A percentile compares a stretch with the other conserved stretches of the same genome.
Evolutionary conservation across 2,888 invertebrate genomes (phyloP).

Genomic region (Tenthredo mesomela): DNA sequence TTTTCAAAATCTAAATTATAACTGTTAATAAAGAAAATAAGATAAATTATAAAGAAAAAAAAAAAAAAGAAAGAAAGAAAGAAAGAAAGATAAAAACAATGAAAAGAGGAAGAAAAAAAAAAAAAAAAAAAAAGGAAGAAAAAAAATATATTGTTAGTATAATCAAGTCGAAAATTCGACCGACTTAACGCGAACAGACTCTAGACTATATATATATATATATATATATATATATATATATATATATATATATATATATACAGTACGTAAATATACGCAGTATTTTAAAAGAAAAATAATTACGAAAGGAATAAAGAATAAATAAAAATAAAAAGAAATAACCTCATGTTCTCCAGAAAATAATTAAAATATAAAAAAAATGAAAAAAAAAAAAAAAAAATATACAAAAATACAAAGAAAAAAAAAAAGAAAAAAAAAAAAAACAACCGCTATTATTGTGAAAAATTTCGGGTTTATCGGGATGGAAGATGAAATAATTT

Average conservation of each 20-base stretch:
- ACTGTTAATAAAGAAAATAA: constrained; percentile 35
- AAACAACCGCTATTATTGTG: constrained; percentile 67
- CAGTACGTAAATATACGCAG: constrained; percentile 72
- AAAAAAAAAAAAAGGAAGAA: constrained; percentile 1
- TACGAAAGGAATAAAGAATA: constrained; percentile 57
- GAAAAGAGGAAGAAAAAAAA: constrained; percentile 26
- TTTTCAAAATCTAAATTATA: constrained; percentile 23
- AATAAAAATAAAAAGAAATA: constrained; percentile 56
- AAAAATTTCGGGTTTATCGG: constrained; percentile 63
- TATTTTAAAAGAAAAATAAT: constrained; percentile 62
- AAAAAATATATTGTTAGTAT: constrained; percentile 44
- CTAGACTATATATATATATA: constrained; percentile 58
- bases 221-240: too few relatives aligned
- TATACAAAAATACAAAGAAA: constrained; percentile 59
- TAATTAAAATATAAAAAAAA: constrained; percentile 53
- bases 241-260: too few relatives aligned
- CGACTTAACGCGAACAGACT: constrained; percentile 70
- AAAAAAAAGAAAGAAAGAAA: neutral
- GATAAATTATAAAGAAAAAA: constrained; percentile 12
- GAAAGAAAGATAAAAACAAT: neutral
- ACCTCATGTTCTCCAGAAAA: constrained; percentile 63
- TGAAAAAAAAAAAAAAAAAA: constrained; percentile 57
- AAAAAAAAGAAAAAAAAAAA: constrained; percentile 58
- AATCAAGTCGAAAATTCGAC: constrained; percentile 61
- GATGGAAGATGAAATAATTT: constrained; percentile 60